Evolutionary conservation across 2,113 vertebrate species (phyloP).

Genomic region (Thinocorus orbignyianus): DNA sequence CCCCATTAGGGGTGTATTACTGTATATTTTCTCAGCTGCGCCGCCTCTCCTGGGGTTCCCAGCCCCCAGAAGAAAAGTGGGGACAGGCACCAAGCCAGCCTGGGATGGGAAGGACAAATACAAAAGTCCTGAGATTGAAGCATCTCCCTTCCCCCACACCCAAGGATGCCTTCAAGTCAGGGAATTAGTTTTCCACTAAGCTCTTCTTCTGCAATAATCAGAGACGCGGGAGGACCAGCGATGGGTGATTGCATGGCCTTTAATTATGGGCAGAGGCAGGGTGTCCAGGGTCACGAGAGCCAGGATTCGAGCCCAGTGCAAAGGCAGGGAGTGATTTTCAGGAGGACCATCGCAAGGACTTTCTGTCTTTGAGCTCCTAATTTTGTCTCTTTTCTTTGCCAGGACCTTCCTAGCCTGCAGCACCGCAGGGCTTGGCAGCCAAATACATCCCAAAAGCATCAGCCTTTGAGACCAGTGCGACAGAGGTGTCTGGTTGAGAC

Average conservation of each 20-base stretch:
- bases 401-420: not conserved
- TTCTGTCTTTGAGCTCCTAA: not conserved
- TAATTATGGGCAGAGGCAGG: not conserved
- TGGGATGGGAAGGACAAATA: not conserved
- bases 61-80: not conserved
- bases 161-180: not conserved
- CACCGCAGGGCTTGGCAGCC: not conserved
- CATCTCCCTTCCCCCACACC: not conserved
- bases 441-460: not conserved
- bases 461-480: not conserved
- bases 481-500: not conserved
- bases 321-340: not conserved
- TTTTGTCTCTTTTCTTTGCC: not conserved
- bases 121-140: not conserved
- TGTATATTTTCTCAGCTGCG: not conserved
- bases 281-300: not conserved
- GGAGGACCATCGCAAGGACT: not conserved
- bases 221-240: not conserved
- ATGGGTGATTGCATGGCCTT: not conserved
- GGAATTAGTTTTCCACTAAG: constrained; percentile 7
- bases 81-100: not conserved
- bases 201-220: not conserved
- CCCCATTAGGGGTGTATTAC: rapidly evolving
- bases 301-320: not conserved
- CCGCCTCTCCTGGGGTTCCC: not conserved